Percentiles rank a stretch among this genome's conserved stretches.
Conservation (phyloP, 2,113 vertebrate species). For the Atherinomorus stipes region DNA sequence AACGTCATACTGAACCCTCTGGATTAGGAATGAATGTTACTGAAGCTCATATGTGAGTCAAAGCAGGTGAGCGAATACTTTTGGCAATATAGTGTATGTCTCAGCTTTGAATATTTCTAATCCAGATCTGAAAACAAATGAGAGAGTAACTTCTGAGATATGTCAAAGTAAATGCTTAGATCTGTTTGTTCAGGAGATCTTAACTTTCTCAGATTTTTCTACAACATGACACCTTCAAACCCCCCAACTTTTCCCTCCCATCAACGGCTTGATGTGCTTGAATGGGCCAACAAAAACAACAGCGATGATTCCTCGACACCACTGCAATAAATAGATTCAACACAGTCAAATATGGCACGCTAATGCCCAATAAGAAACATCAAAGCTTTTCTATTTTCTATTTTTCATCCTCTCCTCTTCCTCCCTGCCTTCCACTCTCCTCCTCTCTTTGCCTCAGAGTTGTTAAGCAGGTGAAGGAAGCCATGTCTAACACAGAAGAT, state of each 20-base stretch:
- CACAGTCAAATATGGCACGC: background rate
- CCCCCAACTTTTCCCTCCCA: background rate
- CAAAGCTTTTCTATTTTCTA: constrained; percentile 12
- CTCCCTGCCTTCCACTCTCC: background rate
- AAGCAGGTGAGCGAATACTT: too few species aligned
- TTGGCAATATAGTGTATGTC: too few species aligned
- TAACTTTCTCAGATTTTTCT: constrained; percentile 53
- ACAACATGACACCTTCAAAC: background rate
- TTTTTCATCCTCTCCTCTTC: background rate
- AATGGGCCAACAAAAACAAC: background rate
- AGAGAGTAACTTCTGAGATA: constrained; percentile 41
- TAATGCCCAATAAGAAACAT: constrained; percentile 5
- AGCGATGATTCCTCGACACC: background rate
- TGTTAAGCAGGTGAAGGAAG: constrained; percentile 68
- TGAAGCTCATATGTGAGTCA: too few species aligned
- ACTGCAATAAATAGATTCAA: constrained; percentile 14
- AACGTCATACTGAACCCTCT: too few species aligned
- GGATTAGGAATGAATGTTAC: too few species aligned
- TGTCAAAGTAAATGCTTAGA: constrained; percentile 53
- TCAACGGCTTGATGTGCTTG: background rate
- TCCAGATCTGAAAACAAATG: constrained; percentile 35
- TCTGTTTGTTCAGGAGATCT: constrained; percentile 46
- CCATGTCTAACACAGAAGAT: constrained; percentile 61
- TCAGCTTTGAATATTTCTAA: constrained; percentile 41
- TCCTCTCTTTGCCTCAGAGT: constrained; percentile 43